Percentiles rank a stretch among this genome's conserved stretches.
Evolutionary conservation across 2,113 vertebrate genomes (phyloP).

Genomic region (Callorhinus ursinus): DNA sequence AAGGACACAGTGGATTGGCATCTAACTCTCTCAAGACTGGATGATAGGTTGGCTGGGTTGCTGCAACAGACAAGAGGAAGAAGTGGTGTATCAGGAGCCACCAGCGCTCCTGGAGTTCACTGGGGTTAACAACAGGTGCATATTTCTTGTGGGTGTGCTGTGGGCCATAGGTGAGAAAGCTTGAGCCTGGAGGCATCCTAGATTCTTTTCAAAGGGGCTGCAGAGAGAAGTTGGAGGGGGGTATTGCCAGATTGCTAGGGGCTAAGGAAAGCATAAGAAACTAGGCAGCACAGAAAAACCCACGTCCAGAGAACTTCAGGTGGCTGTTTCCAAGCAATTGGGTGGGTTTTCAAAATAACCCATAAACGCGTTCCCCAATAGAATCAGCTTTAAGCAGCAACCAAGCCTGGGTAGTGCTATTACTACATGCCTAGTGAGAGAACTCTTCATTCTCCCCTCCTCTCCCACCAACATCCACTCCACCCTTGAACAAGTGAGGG

Average conservation of each 20-base stretch:
- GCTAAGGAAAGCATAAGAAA: neutral
- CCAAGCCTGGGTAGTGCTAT: neutral
- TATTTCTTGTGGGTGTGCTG: neutral
- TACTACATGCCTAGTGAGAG: neutral
- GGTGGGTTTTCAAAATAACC: neutral
- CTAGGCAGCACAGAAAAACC: neutral
- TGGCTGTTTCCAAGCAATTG: neutral
- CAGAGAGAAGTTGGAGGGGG: neutral
- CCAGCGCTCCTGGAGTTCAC: neutral
- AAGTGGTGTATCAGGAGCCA: neutral
- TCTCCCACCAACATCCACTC: neutral
- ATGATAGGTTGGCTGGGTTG: neutral
- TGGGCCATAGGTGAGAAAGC: neutral
- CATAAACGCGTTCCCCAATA: neutral
- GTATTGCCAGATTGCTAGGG: neutral
- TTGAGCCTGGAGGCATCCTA: neutral
- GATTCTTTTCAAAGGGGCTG: neutral
- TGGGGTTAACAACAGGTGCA: neutral
- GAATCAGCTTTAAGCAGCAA: neutral
- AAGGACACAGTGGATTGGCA: neutral
- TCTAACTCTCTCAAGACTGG: neutral
- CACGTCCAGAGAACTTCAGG: neutral
- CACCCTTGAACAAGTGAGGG: neutral
- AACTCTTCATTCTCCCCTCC: neutral
- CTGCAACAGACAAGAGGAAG: neutral